These are phyloP conservation scores for Clinocottus analis DNA, from an alignment of 2,113 vertebrate species.

Conservation along the genomic window DNA sequence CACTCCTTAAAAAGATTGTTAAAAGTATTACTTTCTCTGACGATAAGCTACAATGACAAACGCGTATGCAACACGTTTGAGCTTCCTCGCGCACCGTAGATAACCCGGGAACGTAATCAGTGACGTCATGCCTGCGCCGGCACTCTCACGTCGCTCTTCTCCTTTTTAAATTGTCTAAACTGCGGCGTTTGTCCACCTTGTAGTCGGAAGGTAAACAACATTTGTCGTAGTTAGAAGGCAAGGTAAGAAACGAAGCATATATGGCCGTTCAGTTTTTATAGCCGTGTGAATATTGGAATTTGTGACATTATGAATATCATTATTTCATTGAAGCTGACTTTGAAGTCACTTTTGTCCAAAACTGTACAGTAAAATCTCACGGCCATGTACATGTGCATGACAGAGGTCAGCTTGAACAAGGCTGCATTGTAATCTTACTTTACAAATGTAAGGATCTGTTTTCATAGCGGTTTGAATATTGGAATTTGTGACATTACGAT, in stretches of 20 bases:
- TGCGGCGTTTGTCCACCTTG: background rate
- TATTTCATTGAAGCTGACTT: too few relatives aligned
- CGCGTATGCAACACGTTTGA: background rate
- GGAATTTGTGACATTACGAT: too few relatives aligned
- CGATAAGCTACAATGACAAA: background rate
- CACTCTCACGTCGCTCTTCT: background rate
- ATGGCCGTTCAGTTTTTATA: too few relatives aligned
- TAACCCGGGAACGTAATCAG: conserved; percentile 48
- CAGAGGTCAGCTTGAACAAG: too few relatives aligned
- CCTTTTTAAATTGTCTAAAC: background rate
- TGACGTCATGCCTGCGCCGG: background rate
- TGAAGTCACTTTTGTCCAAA: too few relatives aligned
- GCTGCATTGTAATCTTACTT: too few relatives aligned
- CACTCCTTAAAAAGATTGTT: background rate
- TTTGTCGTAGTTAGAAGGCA: background rate
- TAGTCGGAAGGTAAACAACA: background rate
- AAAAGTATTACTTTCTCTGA: background rate
- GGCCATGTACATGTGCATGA: too few relatives aligned
- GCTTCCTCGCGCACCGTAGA: conserved; percentile 11
- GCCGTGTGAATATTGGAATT: too few relatives aligned
- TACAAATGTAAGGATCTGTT: too few relatives aligned
- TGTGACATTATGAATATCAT: too few relatives aligned
- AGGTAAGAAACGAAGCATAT: conserved; percentile 7
- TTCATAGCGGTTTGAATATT: too few relatives aligned
- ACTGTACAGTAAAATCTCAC: too few relatives aligned